Conservation (phyloP, 2,113 vertebrate genomes). For the Cololabis saira region DNA sequence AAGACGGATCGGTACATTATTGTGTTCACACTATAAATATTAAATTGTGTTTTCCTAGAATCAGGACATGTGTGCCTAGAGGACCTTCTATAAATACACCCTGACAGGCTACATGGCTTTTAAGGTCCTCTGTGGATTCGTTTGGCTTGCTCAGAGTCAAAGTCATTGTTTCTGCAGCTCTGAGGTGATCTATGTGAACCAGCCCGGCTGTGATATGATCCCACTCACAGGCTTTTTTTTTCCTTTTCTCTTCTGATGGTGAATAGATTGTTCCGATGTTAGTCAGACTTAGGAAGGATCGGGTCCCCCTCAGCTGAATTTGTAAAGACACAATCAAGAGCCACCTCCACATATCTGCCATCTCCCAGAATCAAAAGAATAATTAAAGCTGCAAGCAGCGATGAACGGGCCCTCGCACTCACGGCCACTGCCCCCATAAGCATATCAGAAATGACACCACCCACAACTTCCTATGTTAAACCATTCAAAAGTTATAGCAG, state of each 20-base stretch:
- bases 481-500: no score
- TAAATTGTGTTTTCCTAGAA: slow-evolving; percentile 72
- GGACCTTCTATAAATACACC: slow-evolving; percentile 79
- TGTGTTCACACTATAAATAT: slow-evolving; percentile 72
- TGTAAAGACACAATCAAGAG: slow-evolving; percentile 33
- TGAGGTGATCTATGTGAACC: slow-evolving; percentile 59
- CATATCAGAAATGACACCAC: no score
- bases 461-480: no score
- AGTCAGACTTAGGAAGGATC: slow-evolving; percentile 26
- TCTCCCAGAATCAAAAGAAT: neutral
- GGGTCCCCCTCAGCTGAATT: slow-evolving; percentile 20
- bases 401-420: no score
- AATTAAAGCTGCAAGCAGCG: no score
- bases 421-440: no score
- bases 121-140: slow-evolving; percentile 61
- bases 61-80: slow-evolving; percentile 71
- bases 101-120: slow-evolving; percentile 78
- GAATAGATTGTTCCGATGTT: slow-evolving; percentile 31
- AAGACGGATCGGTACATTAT: slow-evolving; percentile 51
- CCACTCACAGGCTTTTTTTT: slow-evolving; percentile 41
- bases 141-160: slow-evolving; percentile 61
- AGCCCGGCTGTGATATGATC: slow-evolving; percentile 53
- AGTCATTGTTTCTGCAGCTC: slow-evolving; percentile 60
- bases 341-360: neutral
- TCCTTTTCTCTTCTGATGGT: slow-evolving; percentile 30